Evolutionary conservation across 2,888 invertebrate genomes (phyloP).

Genomic region (Apamea anceps): DNA sequence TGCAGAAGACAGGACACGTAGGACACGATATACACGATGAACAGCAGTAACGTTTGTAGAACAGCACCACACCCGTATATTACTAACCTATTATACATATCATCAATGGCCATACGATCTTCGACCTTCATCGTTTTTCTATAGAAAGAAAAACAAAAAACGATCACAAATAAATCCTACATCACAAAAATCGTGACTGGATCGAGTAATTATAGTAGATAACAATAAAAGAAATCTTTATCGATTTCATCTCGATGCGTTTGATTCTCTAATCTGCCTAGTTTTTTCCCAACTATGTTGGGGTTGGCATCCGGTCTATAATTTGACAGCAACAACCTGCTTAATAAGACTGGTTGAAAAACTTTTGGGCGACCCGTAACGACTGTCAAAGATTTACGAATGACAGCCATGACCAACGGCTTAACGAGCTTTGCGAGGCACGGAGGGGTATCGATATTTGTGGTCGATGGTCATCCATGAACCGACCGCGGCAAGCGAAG

Average conservation of each 20-base stretch:
- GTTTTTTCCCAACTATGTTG: neutral
- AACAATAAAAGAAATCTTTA: slow-evolving; percentile 18
- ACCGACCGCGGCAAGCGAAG: neutral
- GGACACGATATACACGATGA: too few species aligned
- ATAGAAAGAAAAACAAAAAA: neutral
- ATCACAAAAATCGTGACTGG: slow-evolving; percentile 26
- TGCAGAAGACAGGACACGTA: too few species aligned
- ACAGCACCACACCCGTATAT: neutral
- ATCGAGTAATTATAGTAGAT: slow-evolving; percentile 7
- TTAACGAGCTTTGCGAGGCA: too few species aligned
- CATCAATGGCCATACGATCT: neutral
- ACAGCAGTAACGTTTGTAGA: neutral
- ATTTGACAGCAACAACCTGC: too few species aligned
- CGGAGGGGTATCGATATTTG: too few species aligned
- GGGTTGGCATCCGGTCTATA: neutral
- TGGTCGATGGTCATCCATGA: neutral
- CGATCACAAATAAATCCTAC: neutral
- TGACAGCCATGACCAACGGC: too few species aligned
- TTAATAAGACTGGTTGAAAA: too few species aligned
- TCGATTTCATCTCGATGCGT: slow-evolving; percentile 44
- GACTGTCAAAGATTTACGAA: too few species aligned
- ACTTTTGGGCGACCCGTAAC: too few species aligned
- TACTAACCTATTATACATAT: neutral
- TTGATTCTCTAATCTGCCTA: neutral
- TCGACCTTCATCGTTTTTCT: neutral